These are phyloP conservation scores for Dicentrarchus labrax DNA, from an alignment of 2,113 vertebrate genomes.

Conservation along the genomic window DNA sequence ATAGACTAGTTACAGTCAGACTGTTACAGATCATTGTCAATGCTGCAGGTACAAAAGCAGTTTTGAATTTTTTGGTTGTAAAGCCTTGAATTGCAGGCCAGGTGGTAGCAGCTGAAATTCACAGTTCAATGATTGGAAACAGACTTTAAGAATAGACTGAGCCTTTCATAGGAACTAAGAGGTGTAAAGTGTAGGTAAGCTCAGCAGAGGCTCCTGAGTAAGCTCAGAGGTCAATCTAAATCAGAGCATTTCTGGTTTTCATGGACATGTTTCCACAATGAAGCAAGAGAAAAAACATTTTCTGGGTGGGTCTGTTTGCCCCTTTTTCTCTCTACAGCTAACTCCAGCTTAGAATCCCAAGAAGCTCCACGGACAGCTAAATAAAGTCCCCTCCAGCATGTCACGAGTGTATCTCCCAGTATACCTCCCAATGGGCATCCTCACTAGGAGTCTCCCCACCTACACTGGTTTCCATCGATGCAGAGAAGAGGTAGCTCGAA, in stretches of 20 bases:
- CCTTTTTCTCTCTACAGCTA: slow-evolving; percentile 6
- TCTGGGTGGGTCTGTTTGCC: slow-evolving; percentile 10
- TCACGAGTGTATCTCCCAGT: background rate
- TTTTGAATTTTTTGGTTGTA: background rate
- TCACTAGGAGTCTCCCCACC: slow-evolving; percentile 11
- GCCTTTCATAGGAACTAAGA: slow-evolving; percentile 20
- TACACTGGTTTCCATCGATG: background rate
- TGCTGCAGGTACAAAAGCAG: background rate
- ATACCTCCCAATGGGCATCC: slow-evolving; percentile 5
- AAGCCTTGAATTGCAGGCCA: slow-evolving; percentile 15
- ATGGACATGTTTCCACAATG: slow-evolving; percentile 31
- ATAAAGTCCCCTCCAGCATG: slow-evolving; percentile 25
- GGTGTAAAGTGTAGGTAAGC: slow-evolving; percentile 4
- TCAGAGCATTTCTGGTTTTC: slow-evolving; percentile 37
- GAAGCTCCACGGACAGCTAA: slow-evolving; percentile 17
- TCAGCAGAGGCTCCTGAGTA: background rate
- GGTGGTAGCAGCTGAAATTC: background rate
- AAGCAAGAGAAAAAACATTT: slow-evolving; percentile 20
- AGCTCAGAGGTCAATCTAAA: slow-evolving; percentile 8
- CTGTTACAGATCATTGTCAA: background rate
- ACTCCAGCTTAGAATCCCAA: slow-evolving; percentile 10
- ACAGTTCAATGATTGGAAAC: slow-evolving; percentile 13
- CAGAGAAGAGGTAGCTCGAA: slow-evolving; percentile 25
- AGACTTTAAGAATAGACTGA: slow-evolving; percentile 14
- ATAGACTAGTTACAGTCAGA: background rate